phyloP scores from a whole-genome alignment of 2,113 vertebrate species.

The Romanogobio albipinnatus region DNA sequence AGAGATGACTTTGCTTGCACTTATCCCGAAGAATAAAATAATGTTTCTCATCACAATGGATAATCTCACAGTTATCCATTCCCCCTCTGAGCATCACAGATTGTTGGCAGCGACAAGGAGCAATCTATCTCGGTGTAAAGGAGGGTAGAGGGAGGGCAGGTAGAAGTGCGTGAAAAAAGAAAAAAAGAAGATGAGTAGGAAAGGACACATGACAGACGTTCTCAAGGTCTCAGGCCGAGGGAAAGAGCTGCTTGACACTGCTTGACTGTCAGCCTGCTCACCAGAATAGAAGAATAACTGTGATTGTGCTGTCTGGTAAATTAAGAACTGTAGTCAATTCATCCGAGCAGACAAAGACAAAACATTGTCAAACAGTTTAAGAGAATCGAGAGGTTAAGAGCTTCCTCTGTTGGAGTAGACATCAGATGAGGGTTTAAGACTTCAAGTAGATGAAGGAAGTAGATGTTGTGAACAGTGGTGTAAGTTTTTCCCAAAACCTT shows the following conservation, averaged over 20 bases:
- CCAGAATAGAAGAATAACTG: slow-evolving; percentile 28
- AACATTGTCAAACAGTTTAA: neutral
- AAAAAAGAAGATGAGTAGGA: neutral
- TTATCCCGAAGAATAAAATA: slow-evolving; percentile 60
- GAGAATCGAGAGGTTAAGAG: neutral
- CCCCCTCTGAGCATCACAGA: slow-evolving; percentile 23
- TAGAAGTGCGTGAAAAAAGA: neutral
- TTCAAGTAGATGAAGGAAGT: neutral
- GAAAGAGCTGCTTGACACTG: neutral
- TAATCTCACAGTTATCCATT: slow-evolving; percentile 55
- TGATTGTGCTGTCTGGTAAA: slow-evolving; percentile 5
- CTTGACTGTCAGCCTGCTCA: slow-evolving; percentile 18
- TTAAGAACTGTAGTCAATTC: slow-evolving; percentile 10
- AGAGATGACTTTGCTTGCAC: slow-evolving; percentile 59
- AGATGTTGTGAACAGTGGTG: neutral
- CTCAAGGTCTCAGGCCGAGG: slow-evolving; percentile 8
- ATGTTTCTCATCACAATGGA: slow-evolving; percentile 63
- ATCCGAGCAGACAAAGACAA: neutral
- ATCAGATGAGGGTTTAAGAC: neutral
- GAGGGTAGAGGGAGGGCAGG: slow-evolving; percentile 24
- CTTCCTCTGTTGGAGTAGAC: neutral
- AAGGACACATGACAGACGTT: slow-evolving; percentile 14
- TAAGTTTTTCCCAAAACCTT: neutral
- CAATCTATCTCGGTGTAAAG: slow-evolving; percentile 38
- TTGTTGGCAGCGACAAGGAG: slow-evolving; percentile 21